phyloP scores from a whole-genome alignment of 2,797 vertebrate genomes.

The Galago senegalensis region DNA sequence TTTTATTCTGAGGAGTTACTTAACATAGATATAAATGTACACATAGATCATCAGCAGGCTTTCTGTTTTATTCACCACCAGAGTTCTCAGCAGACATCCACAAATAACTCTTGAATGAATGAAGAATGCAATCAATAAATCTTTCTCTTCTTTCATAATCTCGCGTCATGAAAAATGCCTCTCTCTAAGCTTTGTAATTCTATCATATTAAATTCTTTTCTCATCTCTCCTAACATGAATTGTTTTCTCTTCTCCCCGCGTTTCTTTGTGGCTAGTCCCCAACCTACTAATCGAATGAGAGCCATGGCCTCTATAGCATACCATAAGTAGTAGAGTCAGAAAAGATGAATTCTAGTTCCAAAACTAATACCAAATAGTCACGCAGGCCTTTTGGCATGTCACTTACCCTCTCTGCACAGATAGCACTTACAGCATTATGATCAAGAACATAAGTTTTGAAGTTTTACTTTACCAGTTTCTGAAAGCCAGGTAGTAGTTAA shows the following conservation, averaged over 20 bases:
- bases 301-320: neutral
- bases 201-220: neutral
- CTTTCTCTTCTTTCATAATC: slow-evolving; percentile 8
- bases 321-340: neutral
- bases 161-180: neutral
- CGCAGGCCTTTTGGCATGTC: neutral
- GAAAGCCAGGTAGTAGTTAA: neutral
- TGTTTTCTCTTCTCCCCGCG: neutral
- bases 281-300: neutral
- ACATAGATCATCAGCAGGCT: neutral
- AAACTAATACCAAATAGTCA: neutral
- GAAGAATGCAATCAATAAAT: neutral
- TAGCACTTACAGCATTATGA: neutral
- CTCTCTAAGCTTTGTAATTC: neutral
- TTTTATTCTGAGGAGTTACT: neutral
- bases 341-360: neutral
- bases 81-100: neutral
- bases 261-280: neutral
- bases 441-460: neutral
- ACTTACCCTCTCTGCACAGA: neutral
- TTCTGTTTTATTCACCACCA: neutral
- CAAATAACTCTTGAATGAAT: neutral
- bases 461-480: neutral
- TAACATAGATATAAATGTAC: neutral
- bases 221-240: neutral